Base-by-base conservation (phyloP, 1,140 invertebrate species). In the Scylla paramamosain region DNA sequence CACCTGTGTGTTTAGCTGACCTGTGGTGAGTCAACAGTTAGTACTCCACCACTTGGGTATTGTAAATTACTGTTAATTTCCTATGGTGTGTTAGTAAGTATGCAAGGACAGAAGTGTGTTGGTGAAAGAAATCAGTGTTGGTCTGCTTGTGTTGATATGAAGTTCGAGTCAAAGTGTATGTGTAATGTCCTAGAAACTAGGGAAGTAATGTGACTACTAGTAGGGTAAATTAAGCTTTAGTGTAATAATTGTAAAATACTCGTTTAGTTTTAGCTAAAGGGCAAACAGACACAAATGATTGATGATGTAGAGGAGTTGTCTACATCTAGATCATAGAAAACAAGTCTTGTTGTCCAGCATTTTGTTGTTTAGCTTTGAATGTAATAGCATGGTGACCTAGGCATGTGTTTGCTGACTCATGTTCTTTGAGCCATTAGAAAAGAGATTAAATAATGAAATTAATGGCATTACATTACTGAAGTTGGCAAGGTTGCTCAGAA, bases 301-400 rank as follows among this genome's bases (percentile, higher is more conserved):
- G 12, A 77, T 77, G 4, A n/a, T 77, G 16, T n/a, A 20, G 67
- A 77, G 20, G 12, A 77, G 67, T n/a, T n/a, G 25, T n/a, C 20
- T 77, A n/a, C 6, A 77, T 59, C 52, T 77, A 77, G 67, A 77
- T 77, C n/a, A n/a, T 7, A n/a, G 67, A 77, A 77, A 77, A 77
- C 12, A 20, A 12, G 20, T 77, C n/a, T 3, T 77, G 25, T 2
- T 77, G 67, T n/a, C 67, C 8, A 16, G 67, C 67, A 77, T 77
- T 77, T n/a, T 77, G 67, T 8, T 77, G n/a, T n/a, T 77, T 77
- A n/a, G 67, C 67, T 77, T 77, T 77, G 67, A 77, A 77, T 77
- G 67, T 77, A 1, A 39, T 39, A n/a, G 67, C 67, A 77, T 77
- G 67, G 67, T 77, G 67, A n/a, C 10, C 12, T 77, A n/a, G 12